Conservation (phyloP, 2,797 vertebrate genomes). For the Alectoris magna region DNA sequence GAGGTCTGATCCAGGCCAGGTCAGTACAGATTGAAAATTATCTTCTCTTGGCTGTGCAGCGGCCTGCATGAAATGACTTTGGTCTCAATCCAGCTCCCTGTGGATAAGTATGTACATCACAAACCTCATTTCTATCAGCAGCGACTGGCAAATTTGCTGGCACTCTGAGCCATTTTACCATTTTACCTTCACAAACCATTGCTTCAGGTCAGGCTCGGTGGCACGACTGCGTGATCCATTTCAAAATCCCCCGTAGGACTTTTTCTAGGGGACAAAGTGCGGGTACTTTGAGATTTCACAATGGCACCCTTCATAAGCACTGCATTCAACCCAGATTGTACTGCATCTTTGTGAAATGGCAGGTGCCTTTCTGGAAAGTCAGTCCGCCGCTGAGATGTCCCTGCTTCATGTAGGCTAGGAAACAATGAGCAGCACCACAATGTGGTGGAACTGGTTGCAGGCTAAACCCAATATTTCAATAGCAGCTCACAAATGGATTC, state of each 20-base stretch:
- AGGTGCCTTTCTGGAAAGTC: not conserved
- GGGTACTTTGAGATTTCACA: not conserved
- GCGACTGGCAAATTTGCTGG: conserved; percentile 24
- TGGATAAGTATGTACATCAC: conserved; percentile 34
- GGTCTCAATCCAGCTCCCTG: conserved; percentile 43
- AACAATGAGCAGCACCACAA: not conserved
- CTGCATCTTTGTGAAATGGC: not conserved
- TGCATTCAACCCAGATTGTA: not conserved
- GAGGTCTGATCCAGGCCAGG: not conserved
- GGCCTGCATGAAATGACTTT: conserved; percentile 36
- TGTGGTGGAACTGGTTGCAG: not conserved
- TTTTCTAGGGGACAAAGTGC: not conserved
- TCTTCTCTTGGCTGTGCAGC: conserved; percentile 1
- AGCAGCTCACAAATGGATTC: not conserved
- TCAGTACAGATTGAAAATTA: conserved; percentile 9
- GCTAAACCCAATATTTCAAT: not conserved
- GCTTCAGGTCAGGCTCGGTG: conserved; percentile 28
- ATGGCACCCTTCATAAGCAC: not conserved
- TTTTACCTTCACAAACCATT: conserved; percentile 45
- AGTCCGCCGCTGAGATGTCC: not conserved
- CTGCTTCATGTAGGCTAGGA: not conserved
- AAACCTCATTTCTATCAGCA: conserved; percentile 24
- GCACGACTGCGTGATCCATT: not conserved
- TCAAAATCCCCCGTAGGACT: not conserved
- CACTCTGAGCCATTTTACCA: conserved; percentile 9